These are phyloP conservation scores for Entomobrya multifasciata DNA, from an alignment of 2,888 invertebrate genomes.

Conservation along the genomic window DNA sequence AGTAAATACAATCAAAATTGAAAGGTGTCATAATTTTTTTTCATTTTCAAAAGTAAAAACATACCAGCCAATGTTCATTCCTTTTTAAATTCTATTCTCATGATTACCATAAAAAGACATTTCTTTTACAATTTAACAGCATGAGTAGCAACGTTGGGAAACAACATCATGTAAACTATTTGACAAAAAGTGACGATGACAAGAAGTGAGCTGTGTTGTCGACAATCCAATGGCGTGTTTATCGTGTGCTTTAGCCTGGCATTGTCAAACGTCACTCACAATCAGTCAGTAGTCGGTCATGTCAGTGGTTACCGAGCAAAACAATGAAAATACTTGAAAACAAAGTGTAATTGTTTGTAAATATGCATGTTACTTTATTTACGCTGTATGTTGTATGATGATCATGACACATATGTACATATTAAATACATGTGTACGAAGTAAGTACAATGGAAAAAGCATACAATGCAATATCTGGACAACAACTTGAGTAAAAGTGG, in stretches of 20 bases:
- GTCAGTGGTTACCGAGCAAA: neutral
- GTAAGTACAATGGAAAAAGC: neutral
- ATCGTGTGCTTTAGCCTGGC: neutral
- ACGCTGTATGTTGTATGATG: neutral
- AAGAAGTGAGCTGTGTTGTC: neutral
- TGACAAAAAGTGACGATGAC: neutral
- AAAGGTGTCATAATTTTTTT: neutral
- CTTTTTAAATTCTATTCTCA: too few relatives aligned
- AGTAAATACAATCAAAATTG: too few relatives aligned
- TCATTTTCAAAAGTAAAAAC: slow-evolving; percentile 11
- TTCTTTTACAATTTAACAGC: neutral
- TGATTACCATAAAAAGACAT: neutral
- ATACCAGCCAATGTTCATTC: too few relatives aligned
- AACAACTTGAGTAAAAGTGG: too few relatives aligned
- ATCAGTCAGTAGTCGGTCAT: slow-evolving; percentile 21
- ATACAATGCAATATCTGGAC: too few relatives aligned
- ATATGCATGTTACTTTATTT: slow-evolving; percentile 34
- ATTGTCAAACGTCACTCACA: slow-evolving; percentile 46
- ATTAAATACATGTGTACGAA: neutral
- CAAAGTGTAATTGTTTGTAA: slow-evolving; percentile 45
- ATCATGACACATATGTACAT: too few relatives aligned
- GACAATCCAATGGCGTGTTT: slow-evolving; percentile 18
- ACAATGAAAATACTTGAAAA: neutral
- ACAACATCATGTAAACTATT: slow-evolving; percentile 24
- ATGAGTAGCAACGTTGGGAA: too few relatives aligned